These are phyloP conservation scores for Eilema caniola DNA, from an alignment of 2,888 invertebrate species.

Conservation along the genomic window DNA sequence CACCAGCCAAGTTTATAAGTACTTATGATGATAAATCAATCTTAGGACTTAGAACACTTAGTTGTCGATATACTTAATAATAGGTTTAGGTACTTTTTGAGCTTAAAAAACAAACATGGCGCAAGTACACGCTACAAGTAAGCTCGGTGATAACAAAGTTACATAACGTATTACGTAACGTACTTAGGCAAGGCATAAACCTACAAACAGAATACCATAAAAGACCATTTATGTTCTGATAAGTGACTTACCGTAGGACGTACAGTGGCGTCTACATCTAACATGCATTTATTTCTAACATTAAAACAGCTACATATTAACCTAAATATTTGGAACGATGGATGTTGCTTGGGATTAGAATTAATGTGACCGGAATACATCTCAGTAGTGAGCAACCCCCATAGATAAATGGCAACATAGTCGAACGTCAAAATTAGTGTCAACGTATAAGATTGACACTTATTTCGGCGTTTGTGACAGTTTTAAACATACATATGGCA, in stretches of 20 bases:
- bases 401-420: no score
- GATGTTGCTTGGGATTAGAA: neutral
- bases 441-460: no score
- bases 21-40: neutral
- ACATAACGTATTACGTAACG: neutral
- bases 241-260: neutral
- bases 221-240: neutral
- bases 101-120: neutral
- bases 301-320: neutral
- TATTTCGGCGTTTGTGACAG: no score
- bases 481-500: no score
- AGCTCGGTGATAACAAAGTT: neutral
- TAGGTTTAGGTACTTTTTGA: neutral
- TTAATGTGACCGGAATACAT: neutral
- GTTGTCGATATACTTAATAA: neutral
- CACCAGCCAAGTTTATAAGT: no score
- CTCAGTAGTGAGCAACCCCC: no score
- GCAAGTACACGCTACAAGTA: neutral
- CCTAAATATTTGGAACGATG: neutral
- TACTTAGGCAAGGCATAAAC: neutral
- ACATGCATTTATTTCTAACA: neutral
- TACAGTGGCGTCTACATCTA: neutral
- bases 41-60: neutral
- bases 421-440: no score
- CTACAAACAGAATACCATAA: neutral